Conservation (phyloP, 2,113 vertebrate genomes). For the Zapus hudsonius region DNA sequence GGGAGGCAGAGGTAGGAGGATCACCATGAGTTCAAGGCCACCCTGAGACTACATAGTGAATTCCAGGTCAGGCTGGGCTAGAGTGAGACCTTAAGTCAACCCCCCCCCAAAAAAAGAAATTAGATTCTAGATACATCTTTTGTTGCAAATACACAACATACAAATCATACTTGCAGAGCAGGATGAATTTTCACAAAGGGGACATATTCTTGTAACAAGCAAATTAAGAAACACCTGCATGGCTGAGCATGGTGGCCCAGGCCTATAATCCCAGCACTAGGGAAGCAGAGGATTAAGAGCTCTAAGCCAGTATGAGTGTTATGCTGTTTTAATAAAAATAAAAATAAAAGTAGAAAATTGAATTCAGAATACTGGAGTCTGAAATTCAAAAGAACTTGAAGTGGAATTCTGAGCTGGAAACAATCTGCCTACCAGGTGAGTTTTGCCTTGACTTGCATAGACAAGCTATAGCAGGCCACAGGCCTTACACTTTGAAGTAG, state of each 20-base stretch:
- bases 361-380: background rate
- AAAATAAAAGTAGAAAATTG: too few species aligned
- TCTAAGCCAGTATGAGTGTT: background rate
- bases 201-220: background rate
- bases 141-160: background rate
- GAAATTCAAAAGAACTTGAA: background rate
- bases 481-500: background rate
- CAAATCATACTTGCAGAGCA: background rate
- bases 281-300: background rate
- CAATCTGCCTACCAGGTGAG: background rate
- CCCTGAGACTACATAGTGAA: too few species aligned
- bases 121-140: background rate
- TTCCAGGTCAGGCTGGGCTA: too few species aligned
- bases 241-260: background rate
- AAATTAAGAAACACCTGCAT: background rate
- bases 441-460: background rate
- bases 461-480: background rate
- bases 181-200: background rate
- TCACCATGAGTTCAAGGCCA: too few species aligned
- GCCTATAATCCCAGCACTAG: background rate
- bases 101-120: too few species aligned
- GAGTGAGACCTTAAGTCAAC: too few species aligned
- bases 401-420: background rate
- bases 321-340: too few species aligned
- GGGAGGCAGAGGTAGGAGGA: too few species aligned